phyloP scores from a whole-genome alignment of 2,888 invertebrate genomes.

The Theretra japonica region DNA sequence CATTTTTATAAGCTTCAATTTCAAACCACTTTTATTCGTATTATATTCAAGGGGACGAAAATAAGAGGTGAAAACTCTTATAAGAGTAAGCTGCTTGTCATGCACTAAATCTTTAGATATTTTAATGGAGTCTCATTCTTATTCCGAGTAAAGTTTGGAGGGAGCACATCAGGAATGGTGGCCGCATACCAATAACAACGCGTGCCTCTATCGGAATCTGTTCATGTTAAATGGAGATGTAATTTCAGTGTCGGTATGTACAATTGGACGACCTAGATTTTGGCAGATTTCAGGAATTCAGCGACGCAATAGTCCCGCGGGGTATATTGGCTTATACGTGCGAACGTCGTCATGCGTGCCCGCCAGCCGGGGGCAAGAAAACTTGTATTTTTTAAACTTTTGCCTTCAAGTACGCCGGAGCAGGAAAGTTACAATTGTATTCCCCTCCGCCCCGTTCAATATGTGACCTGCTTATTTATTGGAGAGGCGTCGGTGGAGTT shows the following conservation, averaged over 20 bases:
- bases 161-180: constrained; percentile 60
- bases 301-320: constrained; percentile 39
- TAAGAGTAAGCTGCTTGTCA: constrained; percentile 64
- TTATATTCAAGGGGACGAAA: constrained; percentile 32
- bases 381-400: constrained; percentile 85
- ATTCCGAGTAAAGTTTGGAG: constrained; percentile 68
- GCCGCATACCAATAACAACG: constrained; percentile 65
- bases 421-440: constrained; percentile 84
- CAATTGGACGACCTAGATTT: constrained; percentile 20
- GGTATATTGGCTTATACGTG: constrained; percentile 51
- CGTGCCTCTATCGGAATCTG: constrained; percentile 15
- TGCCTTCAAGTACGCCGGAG: constrained; percentile 76
- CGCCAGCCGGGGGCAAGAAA: constrained; percentile 59
- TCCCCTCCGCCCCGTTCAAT: constrained; percentile 81
- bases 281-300: constrained; percentile 33
- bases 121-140: constrained; percentile 77
- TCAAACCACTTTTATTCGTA: constrained; percentile 60
- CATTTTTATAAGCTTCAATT: constrained; percentile 68
- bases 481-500: constrained; percentile 81
- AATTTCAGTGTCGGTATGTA: constrained; percentile 13
- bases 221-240: constrained; percentile 30
- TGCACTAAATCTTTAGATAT: constrained; percentile 69
- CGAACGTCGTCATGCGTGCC: constrained; percentile 62
- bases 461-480: constrained; percentile 85
- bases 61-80: constrained; percentile 40